Evolutionary conservation across 1,140 invertebrate genomes (phyloP), one percentile per base, ranked within the genome.

Genomic region (Oscheius sp.): DNA sequence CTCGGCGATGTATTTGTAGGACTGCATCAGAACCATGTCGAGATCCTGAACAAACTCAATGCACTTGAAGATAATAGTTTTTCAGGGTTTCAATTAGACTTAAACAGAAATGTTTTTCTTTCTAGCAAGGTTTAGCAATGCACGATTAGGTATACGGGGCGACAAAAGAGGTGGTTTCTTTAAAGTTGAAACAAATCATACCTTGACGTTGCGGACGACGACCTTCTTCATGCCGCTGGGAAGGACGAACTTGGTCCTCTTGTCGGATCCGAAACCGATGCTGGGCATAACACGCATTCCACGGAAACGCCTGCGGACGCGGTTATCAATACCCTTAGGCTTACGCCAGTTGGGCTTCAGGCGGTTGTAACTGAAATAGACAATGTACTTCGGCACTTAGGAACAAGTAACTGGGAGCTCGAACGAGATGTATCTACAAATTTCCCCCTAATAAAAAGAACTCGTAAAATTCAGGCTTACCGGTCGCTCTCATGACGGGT

Each of bases 261-360:
- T 92, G 84, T 91, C 92, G 77, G 93, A 93, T 82, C 97, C 95
- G 87, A 97, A 99, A 91, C 96, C 97, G 88, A 99, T 97, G 84
- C 91, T 95, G 49, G 97, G 97, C 96, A 99, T 99, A 87, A 93
- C 88, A 84, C 92, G 95, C 85, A 97, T 94, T 29, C 97, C 97
- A 90, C 98, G 99, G 88, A 99, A 99, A 78, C 94, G 89, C 84
- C 96, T 91, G 78, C 97, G 90, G 10, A 99, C 95, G 88, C 95
- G 90, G 90, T 99, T 99, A 87, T 99, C 97, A 88, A 99, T 99
- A 95, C 97, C 93, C 85, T 93, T 93, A 0, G 93, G 93, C 87
- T 93, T 94, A 79, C 93, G 88, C 93, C 93, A 95, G 88, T 90
- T 92, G 73, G 89, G 86, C 90, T 76, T 70, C 28, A 83, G 71